Conservation (phyloP, 2,888 invertebrate genomes). For the Piscicola geometra region DNA sequence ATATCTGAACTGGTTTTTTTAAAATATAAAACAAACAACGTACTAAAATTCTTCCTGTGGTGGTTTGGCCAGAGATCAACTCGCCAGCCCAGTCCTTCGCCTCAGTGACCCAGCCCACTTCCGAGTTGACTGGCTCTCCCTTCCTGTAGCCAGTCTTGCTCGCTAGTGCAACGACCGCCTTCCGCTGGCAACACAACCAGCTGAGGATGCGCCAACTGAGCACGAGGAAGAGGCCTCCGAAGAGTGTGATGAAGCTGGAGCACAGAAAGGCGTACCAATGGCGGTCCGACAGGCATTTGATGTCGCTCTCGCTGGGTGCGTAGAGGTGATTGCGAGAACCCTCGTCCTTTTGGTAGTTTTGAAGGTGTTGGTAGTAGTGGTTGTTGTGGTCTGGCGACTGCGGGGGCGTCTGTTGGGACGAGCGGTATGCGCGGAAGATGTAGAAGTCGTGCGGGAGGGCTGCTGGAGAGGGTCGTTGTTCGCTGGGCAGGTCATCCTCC, state of each 20-base stretch:
- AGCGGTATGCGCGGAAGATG: not conserved
- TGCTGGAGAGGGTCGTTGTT: not conserved
- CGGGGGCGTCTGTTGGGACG: not conserved
- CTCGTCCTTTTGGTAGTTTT: not conserved
- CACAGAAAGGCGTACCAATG: constrained; percentile 80
- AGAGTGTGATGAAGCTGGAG: constrained; percentile 92
- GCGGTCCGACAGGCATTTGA: constrained; percentile 56
- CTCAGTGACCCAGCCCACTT: constrained; percentile 99
- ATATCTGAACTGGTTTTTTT: too few relatives aligned
- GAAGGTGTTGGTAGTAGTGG: not conserved
- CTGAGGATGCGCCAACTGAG: constrained; percentile 87
- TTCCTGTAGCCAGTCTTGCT: constrained; percentile 25
- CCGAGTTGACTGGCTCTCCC: constrained; percentile 59
- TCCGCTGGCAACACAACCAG: constrained; percentile 74
- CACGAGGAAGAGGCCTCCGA: constrained; percentile 85
- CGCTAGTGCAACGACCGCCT: constrained; percentile 19
- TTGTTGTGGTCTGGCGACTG: not conserved
- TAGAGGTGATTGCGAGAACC: not conserved
- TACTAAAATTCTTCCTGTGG: constrained; percentile 75
- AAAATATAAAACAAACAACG: too few relatives aligned
- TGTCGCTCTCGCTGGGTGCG: not conserved
- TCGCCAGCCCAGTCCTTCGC: constrained; percentile 99
- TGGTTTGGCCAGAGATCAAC: constrained; percentile 98
- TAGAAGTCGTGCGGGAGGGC: not conserved
- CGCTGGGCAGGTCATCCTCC: not conserved